A percentile compares a stretch with the other conserved stretches of the same genome.
These are phyloP conservation scores for Puntigrus tetrazona DNA, from an alignment of 2,113 vertebrate genomes.

Conservation along the genomic window DNA sequence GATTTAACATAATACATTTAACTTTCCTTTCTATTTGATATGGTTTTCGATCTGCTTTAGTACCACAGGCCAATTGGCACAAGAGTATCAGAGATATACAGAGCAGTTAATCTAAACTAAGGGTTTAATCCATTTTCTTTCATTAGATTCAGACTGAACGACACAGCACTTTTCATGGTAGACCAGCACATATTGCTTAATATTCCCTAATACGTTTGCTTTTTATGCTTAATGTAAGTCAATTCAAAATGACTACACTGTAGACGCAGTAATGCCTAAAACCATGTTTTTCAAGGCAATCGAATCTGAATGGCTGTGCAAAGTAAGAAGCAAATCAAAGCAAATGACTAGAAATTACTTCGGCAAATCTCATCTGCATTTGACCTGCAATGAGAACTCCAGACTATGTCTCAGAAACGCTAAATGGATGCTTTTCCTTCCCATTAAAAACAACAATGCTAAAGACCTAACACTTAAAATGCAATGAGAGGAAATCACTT, in stretches of 20 bases:
- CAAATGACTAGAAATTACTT: neutral
- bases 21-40: neutral
- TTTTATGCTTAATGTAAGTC: neutral
- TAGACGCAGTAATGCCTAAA: neutral
- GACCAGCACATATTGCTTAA: neutral
- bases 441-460: constrained; percentile 36
- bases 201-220: neutral
- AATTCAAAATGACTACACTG: neutral
- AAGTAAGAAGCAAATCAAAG: neutral
- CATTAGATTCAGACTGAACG: constrained; percentile 50
- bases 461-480: constrained; percentile 18
- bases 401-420: neutral
- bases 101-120: constrained; percentile 27
- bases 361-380: constrained; percentile 8
- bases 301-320: neutral
- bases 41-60: neutral
- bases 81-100: constrained; percentile 36
- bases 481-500: constrained; percentile 46
- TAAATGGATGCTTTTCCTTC: constrained; percentile 25
- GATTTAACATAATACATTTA: no score
- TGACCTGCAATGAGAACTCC: constrained; percentile 2
- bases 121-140: constrained; percentile 52
- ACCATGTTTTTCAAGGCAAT: neutral
- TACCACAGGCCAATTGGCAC: neutral
- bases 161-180: constrained; percentile 17